Evolutionary conservation across 2,797 vertebrate species (phyloP), one percentile per base, ranked within the genome.

Genomic region (Setipinna tenuifilis): DNA sequence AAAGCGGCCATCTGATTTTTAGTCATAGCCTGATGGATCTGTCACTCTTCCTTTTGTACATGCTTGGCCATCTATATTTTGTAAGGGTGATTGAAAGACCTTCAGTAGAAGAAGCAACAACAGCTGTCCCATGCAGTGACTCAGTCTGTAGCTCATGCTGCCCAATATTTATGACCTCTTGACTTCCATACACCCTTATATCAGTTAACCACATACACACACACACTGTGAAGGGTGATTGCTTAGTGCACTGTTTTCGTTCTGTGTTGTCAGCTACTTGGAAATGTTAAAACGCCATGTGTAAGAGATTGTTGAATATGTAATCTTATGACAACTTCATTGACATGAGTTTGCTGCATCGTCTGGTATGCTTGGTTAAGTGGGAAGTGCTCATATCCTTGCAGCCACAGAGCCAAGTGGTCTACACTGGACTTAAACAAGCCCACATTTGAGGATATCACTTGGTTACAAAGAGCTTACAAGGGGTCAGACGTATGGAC

Each of bases 221-320:
- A 78, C 71, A 78, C 35, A 78, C 71, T 78, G 35, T 78, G 71
- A 78, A 17, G 28, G 28, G 68, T 41, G 68, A 75, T 31, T 75
- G 68, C 35, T 31, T 75, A 41, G 68, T 75, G 68, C 68, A 75
- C 68, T 75, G 68, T 75, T 41, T 78, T 21, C 31, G 71, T 78
- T 17, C 6, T 75, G 68, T 75, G 68, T 75, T 75, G 68, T 41
- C 31, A 44, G 71, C 71, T 78, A 44, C 71, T 78, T 35, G 35
- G 35, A 44, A 41, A 78, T 44, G 71, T 78, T 44, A 44, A 44
- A 78, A 41, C 5, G 17, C 71, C 41, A 78, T 78, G 17, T 78
- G 35, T 21, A 75, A 41, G 71, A 78, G 35, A 21, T 78, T 31
- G 35, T 75, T 41, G 17, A 78, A 41, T 41, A 78, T 78, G 9